phyloP scores from a whole-genome alignment of 2,113 vertebrate species.

The Microcebus murinus region DNA sequence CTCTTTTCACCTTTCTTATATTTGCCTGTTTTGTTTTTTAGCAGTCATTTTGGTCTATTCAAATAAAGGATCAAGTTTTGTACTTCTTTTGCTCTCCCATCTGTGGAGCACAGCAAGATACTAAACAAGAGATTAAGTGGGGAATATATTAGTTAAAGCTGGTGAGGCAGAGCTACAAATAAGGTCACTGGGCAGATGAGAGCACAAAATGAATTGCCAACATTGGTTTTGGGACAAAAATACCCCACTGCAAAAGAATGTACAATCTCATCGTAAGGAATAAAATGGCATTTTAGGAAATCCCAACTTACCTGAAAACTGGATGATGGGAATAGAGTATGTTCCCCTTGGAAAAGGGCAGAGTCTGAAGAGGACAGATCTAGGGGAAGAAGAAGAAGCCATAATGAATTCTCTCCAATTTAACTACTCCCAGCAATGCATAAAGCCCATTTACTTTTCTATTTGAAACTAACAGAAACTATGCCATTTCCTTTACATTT shows the following conservation, averaged over 20 bases:
- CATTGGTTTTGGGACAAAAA: neutral
- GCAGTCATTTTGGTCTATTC: neutral
- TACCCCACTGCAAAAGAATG: neutral
- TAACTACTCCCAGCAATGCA: neutral
- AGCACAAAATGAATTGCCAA: neutral
- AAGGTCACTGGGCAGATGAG: neutral
- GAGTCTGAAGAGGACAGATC: conserved; percentile 19
- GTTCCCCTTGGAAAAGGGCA: neutral
- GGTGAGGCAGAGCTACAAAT: neutral
- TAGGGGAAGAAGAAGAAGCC: neutral
- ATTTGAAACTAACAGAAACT: conserved; percentile 19
- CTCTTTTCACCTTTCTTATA: neutral
- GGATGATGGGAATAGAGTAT: neutral
- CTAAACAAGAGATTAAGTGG: neutral
- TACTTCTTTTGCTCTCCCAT: neutral
- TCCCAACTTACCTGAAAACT: conserved; percentile 65
- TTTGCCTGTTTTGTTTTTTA: neutral
- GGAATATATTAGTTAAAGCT: neutral
- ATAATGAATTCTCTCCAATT: neutral
- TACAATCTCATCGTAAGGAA: neutral
- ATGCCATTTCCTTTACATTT: neutral
- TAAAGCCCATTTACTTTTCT: neutral
- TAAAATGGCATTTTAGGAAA: neutral
- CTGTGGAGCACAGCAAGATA: neutral
- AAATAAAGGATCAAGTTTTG: neutral